phyloP scores from a whole-genome alignment of 2,797 vertebrate species.

The Notamacropus eugenii region DNA sequence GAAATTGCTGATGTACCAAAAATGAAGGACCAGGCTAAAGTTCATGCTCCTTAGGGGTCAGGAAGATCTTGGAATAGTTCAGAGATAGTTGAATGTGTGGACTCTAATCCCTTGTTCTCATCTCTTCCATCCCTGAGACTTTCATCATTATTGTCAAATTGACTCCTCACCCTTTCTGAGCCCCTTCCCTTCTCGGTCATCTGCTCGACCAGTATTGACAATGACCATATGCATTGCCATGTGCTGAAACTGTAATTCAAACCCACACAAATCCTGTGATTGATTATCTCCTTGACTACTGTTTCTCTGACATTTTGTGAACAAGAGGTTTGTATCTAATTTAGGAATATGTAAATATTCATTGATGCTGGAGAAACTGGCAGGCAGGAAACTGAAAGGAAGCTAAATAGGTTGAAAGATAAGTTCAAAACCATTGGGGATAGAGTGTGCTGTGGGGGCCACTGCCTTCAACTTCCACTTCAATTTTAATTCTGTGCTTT shows the following conservation, averaged over 20 bases:
- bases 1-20: conserved; percentile 51
- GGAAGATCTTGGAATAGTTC: not conserved
- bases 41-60: not conserved
- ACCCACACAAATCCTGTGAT: not conserved
- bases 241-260: not conserved
- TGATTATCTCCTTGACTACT: not conserved
- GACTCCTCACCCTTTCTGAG: not conserved
- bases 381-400: not conserved
- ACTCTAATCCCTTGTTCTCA: not conserved
- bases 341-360: not conserved
- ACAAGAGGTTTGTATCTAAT: not conserved
- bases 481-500: not conserved
- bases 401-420: not conserved
- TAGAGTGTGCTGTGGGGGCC: not conserved
- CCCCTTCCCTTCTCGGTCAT: not conserved
- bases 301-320: not conserved
- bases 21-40: not conserved
- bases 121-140: not conserved
- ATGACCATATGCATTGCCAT: not conserved
- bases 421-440: not conserved
- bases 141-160: not conserved
- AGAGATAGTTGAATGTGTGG: not conserved
- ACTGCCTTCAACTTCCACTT: not conserved
- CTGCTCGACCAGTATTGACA: not conserved
- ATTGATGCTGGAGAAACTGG: not conserved